Conservation (phyloP, 2,797 vertebrate species). For the Neomorphus geoffroyi region DNA sequence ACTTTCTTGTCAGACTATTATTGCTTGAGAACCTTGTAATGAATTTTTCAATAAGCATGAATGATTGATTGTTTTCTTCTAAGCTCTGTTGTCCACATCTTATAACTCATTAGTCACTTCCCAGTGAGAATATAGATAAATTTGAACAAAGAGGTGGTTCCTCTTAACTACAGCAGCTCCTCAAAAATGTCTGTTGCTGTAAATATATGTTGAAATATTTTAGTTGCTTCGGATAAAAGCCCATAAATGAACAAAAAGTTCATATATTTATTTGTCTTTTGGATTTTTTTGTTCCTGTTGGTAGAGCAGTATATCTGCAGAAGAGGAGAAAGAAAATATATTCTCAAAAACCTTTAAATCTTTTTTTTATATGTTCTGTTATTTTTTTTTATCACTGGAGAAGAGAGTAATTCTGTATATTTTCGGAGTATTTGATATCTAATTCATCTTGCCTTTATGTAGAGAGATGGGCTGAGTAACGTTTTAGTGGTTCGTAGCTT, state of each 20-base stretch:
- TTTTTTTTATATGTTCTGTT: background rate
- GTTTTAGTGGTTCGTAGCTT: background rate
- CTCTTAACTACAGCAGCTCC: background rate
- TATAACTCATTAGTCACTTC: background rate
- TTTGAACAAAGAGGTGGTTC: background rate
- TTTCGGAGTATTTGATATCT: background rate
- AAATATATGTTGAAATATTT: background rate
- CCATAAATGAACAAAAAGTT: background rate
- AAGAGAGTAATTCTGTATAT: background rate
- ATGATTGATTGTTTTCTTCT: background rate
- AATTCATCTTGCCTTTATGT: background rate
- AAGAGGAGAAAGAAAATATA: background rate
- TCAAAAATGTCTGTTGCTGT: background rate
- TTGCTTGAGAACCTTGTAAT: background rate
- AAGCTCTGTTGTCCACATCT: background rate
- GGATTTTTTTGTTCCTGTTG: background rate
- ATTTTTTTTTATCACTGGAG: background rate
- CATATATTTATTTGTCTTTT: background rate
- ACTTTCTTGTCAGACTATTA: background rate
- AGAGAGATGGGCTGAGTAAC: background rate
- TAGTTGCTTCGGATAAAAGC: background rate
- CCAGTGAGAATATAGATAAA: background rate
- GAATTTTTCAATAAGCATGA: background rate
- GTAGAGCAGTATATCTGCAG: background rate
- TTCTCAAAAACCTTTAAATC: background rate